phyloP scores from a whole-genome alignment of 1,140 invertebrate species.

The Whitmania pigra region DNA sequence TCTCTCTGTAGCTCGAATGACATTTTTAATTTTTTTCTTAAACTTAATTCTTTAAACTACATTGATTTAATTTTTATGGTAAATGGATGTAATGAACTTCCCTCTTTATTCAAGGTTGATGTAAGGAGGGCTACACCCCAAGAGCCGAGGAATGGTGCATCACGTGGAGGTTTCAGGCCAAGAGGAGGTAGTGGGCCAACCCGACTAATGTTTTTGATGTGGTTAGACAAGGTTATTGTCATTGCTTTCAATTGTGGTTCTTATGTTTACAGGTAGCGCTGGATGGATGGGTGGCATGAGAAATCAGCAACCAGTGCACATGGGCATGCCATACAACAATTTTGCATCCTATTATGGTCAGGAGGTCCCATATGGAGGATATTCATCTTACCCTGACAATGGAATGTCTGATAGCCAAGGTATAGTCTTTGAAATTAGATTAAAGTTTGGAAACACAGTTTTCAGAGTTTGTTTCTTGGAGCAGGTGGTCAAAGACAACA shows the following conservation, averaged over 20 bases:
- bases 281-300: neutral
- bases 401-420: no score
- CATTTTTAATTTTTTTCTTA: conserved; percentile 10
- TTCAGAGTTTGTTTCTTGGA: no score
- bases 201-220: neutral
- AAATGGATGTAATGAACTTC: neutral
- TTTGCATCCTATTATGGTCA: conserved; percentile 43
- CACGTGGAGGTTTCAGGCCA: conserved; percentile 49
- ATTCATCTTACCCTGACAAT: neutral
- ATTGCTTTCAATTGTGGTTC: neutral
- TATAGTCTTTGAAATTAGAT: no score
- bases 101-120: conserved; percentile 44
- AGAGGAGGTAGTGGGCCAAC: conserved; percentile 47
- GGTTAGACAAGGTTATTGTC: no score
- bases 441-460: no score
- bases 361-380: conserved; percentile 21
- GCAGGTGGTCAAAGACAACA: no score
- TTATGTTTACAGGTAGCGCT: neutral
- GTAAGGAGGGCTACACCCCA: conserved; percentile 79
- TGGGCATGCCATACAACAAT: neutral
- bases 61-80: neutral
- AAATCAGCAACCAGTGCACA: neutral
- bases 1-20: conserved; percentile 20
- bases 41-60: neutral
- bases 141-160: conserved; percentile 50